Percentiles rank a stretch among this genome's conserved stretches.
These are phyloP conservation scores for Chiloscyllium plagiosum DNA, from an alignment of 2,113 vertebrate species.

Conservation along the genomic window DNA sequence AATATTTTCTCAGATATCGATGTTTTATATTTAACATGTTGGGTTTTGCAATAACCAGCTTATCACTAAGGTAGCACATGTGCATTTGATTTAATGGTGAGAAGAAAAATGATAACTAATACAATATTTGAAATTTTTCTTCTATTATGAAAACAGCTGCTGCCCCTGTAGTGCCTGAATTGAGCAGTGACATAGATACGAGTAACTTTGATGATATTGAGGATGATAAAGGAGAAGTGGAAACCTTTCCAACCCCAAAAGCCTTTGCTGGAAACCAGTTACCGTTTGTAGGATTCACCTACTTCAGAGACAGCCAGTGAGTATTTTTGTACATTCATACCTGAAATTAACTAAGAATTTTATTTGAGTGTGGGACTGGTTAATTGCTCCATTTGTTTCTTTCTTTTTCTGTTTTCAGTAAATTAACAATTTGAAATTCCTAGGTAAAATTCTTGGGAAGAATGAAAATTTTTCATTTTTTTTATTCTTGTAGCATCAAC, in stretches of 20 bases:
- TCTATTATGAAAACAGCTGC: conserved; percentile 58
- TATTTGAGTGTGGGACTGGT: background rate
- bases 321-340: conserved; percentile 43
- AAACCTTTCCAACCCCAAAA: conserved; percentile 93
- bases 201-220: conserved; percentile 98
- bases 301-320: conserved; percentile 96
- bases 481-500: background rate
- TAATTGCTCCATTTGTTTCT: background rate
- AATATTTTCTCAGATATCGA: background rate
- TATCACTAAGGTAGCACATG: background rate
- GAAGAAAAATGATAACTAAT: background rate
- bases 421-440: background rate
- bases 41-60: background rate
- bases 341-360: background rate
- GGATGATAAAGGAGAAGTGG: conserved; percentile 91
- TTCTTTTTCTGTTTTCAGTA: background rate
- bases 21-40: background rate
- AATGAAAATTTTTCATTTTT: background rate
- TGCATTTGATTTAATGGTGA: background rate
- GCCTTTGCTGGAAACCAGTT: conserved; percentile 96
- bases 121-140: background rate
- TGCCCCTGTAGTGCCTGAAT: conserved; percentile 92
- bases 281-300: conserved; percentile 96
- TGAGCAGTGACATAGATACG: conserved; percentile 95
- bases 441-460: background rate